A percentile compares a stretch with the other conserved stretches of the same genome.
These are phyloP conservation scores for Aphidius colemani DNA, from an alignment of 2,888 invertebrate genomes.

Conservation along the genomic window DNA sequence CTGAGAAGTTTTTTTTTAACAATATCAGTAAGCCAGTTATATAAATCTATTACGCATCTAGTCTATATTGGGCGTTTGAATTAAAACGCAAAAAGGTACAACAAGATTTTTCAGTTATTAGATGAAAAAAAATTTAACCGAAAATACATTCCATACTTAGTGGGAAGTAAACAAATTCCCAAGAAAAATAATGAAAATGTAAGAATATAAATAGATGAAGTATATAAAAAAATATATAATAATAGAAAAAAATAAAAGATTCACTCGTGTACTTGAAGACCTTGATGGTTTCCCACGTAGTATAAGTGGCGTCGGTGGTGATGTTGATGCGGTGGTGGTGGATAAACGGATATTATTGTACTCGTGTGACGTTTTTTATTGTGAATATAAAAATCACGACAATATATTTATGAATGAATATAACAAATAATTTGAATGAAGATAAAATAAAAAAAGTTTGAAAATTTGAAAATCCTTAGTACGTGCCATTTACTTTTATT, in stretches of 20 bases:
- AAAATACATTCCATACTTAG: too few relatives aligned
- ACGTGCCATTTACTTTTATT: too few relatives aligned
- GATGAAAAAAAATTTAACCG: too few relatives aligned
- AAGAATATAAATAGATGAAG: constrained; percentile 1
- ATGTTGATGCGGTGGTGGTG: background rate
- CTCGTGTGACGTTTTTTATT: constrained; percentile 31
- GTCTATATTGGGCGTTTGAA: too few relatives aligned
- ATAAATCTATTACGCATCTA: too few relatives aligned
- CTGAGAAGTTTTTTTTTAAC: constrained; percentile 29
- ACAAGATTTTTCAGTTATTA: too few relatives aligned
- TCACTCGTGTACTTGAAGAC: constrained; percentile 32
- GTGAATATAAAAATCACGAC: background rate
- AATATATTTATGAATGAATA: too few relatives aligned
- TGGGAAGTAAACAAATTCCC: constrained; percentile 28
- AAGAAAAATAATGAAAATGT: constrained; percentile 15
- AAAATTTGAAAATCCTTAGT: too few relatives aligned
- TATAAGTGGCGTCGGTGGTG: constrained; percentile 27
- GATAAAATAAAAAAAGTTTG: too few relatives aligned
- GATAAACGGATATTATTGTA: constrained; percentile 32
- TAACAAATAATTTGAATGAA: too few relatives aligned
- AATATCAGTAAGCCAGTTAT: too few relatives aligned
- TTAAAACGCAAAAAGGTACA: too few relatives aligned
- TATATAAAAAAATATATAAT: background rate
- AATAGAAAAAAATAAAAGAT: constrained; percentile 15
- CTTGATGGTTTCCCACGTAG: constrained; percentile 34